Percentiles rank a stretch among this genome's conserved stretches.
Conservation (phyloP, 2,113 vertebrate genomes). For the Gopherus evgoodei region DNA sequence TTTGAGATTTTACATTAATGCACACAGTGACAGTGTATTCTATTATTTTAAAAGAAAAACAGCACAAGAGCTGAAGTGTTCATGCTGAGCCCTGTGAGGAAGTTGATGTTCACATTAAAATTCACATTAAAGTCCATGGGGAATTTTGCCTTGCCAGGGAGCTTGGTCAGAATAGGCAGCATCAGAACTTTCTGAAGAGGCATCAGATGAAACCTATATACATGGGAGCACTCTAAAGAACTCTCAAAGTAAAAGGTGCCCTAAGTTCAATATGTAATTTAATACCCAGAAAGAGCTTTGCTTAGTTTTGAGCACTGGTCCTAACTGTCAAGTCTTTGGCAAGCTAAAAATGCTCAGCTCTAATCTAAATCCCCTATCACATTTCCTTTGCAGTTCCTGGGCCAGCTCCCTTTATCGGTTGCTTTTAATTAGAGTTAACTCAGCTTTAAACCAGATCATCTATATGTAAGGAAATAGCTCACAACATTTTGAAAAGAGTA, state of each 20-base stretch:
- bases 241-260: not conserved
- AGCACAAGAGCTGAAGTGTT: not conserved
- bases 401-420: not conserved
- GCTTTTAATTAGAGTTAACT: not conserved
- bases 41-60: not conserved
- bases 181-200: not conserved
- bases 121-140: not conserved
- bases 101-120: not conserved
- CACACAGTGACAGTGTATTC: not conserved
- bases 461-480: not conserved
- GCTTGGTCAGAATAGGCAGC: not conserved
- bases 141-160: not conserved
- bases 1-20: not conserved
- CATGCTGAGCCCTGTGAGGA: not conserved
- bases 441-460: not conserved
- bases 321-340: not conserved
- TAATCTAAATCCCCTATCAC: not conserved
- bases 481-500: not conserved
- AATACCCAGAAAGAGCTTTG: not conserved
- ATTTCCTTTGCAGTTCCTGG: not conserved
- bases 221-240: not conserved
- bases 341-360: not conserved
- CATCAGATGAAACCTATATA: not conserved
- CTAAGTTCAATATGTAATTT: slow-evolving; percentile 7
- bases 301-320: not conserved